These are phyloP conservation scores for Manis pentadactyla DNA, from an alignment of 2,797 vertebrate species.

Conservation along the genomic window DNA sequence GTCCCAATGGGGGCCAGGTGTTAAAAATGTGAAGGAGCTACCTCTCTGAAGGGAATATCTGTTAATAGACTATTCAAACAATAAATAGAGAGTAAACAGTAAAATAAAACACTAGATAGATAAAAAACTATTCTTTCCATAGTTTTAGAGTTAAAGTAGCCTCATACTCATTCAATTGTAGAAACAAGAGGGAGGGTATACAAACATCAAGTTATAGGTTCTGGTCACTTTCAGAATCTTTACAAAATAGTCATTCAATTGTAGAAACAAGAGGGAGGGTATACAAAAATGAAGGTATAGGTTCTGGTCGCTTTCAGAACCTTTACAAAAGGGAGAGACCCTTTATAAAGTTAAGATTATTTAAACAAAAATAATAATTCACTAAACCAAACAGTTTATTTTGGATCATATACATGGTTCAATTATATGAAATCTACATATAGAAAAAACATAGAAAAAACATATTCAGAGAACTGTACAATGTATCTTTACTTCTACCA, in stretches of 20 bases:
- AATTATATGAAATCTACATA: constrained; percentile 3
- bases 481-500: not conserved
- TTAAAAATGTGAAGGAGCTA: constrained; percentile 94
- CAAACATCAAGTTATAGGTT: not conserved
- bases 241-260: too few species aligned
- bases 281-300: too few species aligned
- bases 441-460: too few species aligned
- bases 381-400: constrained; percentile 47
- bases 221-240: not conserved
- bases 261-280: too few species aligned
- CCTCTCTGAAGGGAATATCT: constrained; percentile 92
- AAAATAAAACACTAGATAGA: not conserved
- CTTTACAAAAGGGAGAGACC: not conserved
- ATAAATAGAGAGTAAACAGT: not conserved
- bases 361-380: not conserved
- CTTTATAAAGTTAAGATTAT: constrained; percentile 34
- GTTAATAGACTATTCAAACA: constrained; percentile 59
- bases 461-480: not conserved
- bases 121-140: not conserved
- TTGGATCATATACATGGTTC: not conserved
- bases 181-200: not conserved
- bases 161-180: not conserved
- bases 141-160: constrained; percentile 39
- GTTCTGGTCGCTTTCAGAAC: too few species aligned
- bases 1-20: constrained; percentile 93